A percentile compares a stretch with the other conserved stretches of the same genome.
phyloP scores from a whole-genome alignment of 1,140 invertebrate genomes.

The Drosophila busckii region DNA sequence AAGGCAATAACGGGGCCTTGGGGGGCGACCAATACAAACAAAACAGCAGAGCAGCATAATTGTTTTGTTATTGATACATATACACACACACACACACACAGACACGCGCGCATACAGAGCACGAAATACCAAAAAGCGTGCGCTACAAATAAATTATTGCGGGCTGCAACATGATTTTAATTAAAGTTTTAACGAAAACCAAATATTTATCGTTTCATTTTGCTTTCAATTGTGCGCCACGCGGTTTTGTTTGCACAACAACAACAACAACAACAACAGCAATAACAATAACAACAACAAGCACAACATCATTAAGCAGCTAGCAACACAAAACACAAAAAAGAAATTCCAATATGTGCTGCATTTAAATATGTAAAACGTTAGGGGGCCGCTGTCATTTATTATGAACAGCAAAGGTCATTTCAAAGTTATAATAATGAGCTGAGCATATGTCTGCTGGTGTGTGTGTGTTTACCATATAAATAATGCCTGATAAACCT shows the following conservation, averaged over 20 bases:
- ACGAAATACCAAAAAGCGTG: constrained; percentile 18
- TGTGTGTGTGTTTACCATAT: constrained; percentile 2
- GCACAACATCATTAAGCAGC: constrained; percentile 53
- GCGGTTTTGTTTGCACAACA: constrained; percentile 40
- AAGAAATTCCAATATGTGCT: constrained; percentile 62
- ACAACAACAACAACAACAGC: constrained; percentile 11
- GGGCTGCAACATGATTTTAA: constrained; percentile 68
- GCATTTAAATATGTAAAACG: constrained; percentile 58
- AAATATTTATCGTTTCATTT: constrained; percentile 76
- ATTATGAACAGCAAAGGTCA: constrained; percentile 60
- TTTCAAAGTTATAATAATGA: constrained; percentile 53
- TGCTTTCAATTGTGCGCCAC: constrained; percentile 62
- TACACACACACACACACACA: constrained; percentile 7
- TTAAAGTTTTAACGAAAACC: constrained; percentile 76
- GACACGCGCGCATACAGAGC: background rate
- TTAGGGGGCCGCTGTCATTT: constrained; percentile 40
- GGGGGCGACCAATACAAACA: constrained; percentile 26
- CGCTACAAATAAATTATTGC: constrained; percentile 70
- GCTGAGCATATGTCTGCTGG: background rate
- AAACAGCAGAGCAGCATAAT: constrained; percentile 64
- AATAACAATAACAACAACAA: constrained; percentile 11
- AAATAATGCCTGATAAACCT: constrained; percentile 21
- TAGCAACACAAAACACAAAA: too few species aligned
- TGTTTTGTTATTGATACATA: constrained; percentile 63
- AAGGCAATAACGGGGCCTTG: constrained; percentile 8